Base-by-base conservation (phyloP, 2,113 vertebrate species). In the Setophaga coronata region DNA sequence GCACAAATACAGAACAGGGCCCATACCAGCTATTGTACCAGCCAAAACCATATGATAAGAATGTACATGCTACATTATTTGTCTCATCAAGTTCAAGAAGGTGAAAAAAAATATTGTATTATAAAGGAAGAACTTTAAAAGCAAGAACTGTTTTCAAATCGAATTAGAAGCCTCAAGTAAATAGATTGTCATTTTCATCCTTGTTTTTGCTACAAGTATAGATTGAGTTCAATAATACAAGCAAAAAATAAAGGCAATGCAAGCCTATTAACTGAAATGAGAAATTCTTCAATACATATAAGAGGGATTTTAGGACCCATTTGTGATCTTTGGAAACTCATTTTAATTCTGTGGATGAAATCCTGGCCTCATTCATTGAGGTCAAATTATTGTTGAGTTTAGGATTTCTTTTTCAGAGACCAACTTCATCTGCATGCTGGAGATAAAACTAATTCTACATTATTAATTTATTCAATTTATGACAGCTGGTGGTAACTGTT, bases 401-500 rank as follows among this genome's bases (percentile, higher is more conserved):
- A 91, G 34, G 12, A 83, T 79, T 91, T 83, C 77, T 81, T 92
- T 81, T 89, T 48, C 64, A 43, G 51, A 56, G 56, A 70, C 65
- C 69, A 74, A 53, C 25, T 95, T 94, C 83, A 79, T 96, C 91
- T 95, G 93, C 69, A 34, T 64, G 23, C 64, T 91, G 51, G 47
- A 95, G 94, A 96, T 95, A 95, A 95, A 92, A 89, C 16, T 91
- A 97, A 91, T 95, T 83, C 83, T 56, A 45, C 83, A 84, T 42
- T 93, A 87, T 74, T 89, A 86, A 87, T 95, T 87, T 77, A 90
- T 78, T 87, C 76, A 36, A 2, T 89, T 95, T 89, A 58, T 84
- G 81, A 82, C 86, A 89, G 14, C 17, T 47, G 34, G 48, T 71
- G 33, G 24, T 71, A 87, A 61, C 10, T 58, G 40, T 45, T 90